These are phyloP conservation scores for Octodonta nipae DNA, from an alignment of 2,888 invertebrate genomes.

Conservation along the genomic window DNA sequence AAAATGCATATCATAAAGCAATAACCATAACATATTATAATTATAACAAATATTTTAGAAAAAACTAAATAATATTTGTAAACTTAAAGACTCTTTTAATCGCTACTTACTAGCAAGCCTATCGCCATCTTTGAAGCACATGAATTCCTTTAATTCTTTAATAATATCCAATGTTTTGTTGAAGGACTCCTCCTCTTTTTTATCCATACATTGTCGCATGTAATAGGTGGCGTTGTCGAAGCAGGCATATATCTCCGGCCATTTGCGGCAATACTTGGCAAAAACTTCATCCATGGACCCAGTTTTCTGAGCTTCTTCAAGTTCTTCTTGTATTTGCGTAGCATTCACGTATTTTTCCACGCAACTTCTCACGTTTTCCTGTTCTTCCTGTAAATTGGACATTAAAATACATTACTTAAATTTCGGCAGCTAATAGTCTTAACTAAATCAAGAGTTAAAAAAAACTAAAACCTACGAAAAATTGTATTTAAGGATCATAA, in stretches of 20 bases:
- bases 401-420: not conserved
- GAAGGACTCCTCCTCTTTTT: constrained; percentile 47
- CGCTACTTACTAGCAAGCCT: constrained; percentile 59
- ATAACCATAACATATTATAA: too few relatives aligned
- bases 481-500: too few relatives aligned
- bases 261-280: constrained; percentile 53
- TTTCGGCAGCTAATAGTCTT: not conserved
- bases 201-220: constrained; percentile 49
- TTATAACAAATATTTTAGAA: too few relatives aligned
- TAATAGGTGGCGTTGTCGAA: constrained; percentile 43
- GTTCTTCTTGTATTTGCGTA: constrained; percentile 46
- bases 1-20: too few relatives aligned
- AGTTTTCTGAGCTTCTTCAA: constrained; percentile 53
- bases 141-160: constrained; percentile 55
- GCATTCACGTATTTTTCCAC: constrained; percentile 44
- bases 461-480: too few relatives aligned
- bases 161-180: constrained; percentile 52
- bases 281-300: constrained; percentile 36
- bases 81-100: too few relatives aligned
- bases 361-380: constrained; percentile 40
- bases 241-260: constrained; percentile 46
- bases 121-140: constrained; percentile 70
- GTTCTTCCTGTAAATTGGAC: constrained; percentile 19
- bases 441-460: too few relatives aligned
- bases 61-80: too few relatives aligned